Evolutionary conservation across 2,888 invertebrate genomes (phyloP).

Genomic region (Diarsia brunnea): DNA sequence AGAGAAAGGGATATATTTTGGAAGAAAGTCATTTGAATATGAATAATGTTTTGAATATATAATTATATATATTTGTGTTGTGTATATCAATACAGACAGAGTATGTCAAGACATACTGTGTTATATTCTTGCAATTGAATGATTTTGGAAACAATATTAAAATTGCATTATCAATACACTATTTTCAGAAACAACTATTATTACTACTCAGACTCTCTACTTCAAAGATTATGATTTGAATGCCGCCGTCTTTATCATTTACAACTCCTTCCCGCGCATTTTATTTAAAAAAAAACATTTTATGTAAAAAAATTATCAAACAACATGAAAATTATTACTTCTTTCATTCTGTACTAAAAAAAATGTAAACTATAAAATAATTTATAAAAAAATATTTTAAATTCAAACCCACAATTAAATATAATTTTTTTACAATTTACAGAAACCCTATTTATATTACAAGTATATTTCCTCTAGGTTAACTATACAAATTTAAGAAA

Average conservation of each 20-base stretch:
- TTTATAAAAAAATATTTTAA: conserved; percentile 1
- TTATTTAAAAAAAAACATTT: no score
- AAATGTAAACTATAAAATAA: neutral
- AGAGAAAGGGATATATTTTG: neutral
- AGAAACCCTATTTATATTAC: conserved; percentile 4
- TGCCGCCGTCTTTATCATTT: no score
- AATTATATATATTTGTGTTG: no score
- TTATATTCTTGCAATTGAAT: neutral
- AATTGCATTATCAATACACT: no score
- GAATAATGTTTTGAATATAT: neutral
- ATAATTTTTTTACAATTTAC: conserved; percentile 12
- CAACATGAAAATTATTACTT: neutral
- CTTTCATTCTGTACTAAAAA: neutral
- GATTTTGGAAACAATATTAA: neutral
- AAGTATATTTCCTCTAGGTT: conserved; percentile 4
- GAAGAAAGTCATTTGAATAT: neutral
- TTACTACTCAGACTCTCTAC: no score
- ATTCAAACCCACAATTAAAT: conserved; percentile 10
- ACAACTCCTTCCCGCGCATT: no score
- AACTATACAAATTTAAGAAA: conserved; percentile 2
- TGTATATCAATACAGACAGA: no score
- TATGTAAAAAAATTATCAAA: conserved; percentile 1
- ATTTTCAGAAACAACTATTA: no score
- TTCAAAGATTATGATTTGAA: no score
- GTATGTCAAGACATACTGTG: no score